Percentiles rank a stretch among this genome's conserved stretches.
phyloP scores from a whole-genome alignment of 2,888 invertebrate genomes.

The Hypselothyrea guttata region DNA sequence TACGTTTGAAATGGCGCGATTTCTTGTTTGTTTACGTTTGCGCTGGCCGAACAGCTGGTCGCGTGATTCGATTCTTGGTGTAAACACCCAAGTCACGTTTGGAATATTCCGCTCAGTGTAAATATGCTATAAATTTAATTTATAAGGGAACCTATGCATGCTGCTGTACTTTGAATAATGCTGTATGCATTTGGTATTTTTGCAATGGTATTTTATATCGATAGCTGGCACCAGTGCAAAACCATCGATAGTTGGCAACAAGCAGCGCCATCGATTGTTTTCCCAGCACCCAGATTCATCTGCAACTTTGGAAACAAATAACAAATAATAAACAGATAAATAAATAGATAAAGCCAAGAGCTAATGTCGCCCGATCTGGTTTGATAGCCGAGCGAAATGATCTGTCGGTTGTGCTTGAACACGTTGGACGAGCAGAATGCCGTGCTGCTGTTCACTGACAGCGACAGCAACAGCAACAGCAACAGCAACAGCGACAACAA shows the following conservation, averaged over 20 bases:
- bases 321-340: conserved; percentile 43
- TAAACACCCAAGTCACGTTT: no score
- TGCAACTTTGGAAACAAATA: conserved; percentile 50
- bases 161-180: no score
- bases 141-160: no score
- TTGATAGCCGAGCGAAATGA: conserved; percentile 53
- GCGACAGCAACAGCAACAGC: conserved; percentile 30
- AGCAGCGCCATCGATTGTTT: conserved; percentile 26
- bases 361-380: conserved; percentile 38
- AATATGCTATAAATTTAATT: no score
- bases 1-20: no score
- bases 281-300: conserved; percentile 39
- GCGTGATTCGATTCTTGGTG: no score
- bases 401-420: conserved; percentile 69
- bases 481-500: conserved; percentile 31
- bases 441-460: conserved; percentile 52
- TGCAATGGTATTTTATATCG: conserved; percentile 6
- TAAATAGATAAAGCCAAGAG: conserved; percentile 34
- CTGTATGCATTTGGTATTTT: no score
- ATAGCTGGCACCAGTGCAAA: conserved; percentile 2
- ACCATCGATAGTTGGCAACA: conserved; percentile 23
- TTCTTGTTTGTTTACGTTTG: no score
- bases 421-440: conserved; percentile 62
- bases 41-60: no score
- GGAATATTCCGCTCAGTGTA: no score